Percentiles rank a stretch among this genome's conserved stretches.
These are phyloP conservation scores for Lepisosteus osseus DNA, from an alignment of 2,113 vertebrate species.

Conservation along the genomic window DNA sequence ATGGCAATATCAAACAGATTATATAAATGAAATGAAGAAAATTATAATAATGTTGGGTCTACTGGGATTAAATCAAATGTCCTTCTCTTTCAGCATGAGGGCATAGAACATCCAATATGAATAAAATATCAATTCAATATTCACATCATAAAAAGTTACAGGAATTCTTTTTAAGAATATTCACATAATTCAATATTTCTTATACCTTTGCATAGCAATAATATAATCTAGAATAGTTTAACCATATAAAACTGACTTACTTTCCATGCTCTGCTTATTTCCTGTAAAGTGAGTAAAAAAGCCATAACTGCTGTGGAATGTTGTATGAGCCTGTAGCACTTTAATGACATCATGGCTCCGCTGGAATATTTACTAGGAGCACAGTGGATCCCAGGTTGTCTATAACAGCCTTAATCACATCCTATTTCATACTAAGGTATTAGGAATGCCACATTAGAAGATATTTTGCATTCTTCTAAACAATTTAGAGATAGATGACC, in stretches of 20 bases:
- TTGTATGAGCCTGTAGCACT: not conserved
- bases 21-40: conserved; percentile 26
- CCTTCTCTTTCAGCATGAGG: conserved; percentile 23
- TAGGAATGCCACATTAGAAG: not conserved
- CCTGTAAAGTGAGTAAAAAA: not conserved
- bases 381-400: not conserved
- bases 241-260: not conserved
- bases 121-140: conserved; percentile 17
- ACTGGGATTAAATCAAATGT: conserved; percentile 24
- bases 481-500: not conserved
- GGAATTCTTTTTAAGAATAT: too few relatives aligned
- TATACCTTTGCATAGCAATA: too few relatives aligned
- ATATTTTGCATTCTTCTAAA: not conserved
- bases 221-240: not conserved
- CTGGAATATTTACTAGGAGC: not conserved
- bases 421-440: not conserved
- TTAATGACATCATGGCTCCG: not conserved
- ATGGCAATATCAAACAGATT: conserved; percentile 24
- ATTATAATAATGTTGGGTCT: conserved; percentile 20
- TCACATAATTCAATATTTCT: too few relatives aligned
- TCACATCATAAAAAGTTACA: not conserved
- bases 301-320: not conserved
- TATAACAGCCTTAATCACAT: not conserved
- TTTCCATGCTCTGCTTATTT: not conserved
- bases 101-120: conserved; percentile 17